phyloP scores from a whole-genome alignment of 2,888 invertebrate genomes.

The Apodemia zela region DNA sequence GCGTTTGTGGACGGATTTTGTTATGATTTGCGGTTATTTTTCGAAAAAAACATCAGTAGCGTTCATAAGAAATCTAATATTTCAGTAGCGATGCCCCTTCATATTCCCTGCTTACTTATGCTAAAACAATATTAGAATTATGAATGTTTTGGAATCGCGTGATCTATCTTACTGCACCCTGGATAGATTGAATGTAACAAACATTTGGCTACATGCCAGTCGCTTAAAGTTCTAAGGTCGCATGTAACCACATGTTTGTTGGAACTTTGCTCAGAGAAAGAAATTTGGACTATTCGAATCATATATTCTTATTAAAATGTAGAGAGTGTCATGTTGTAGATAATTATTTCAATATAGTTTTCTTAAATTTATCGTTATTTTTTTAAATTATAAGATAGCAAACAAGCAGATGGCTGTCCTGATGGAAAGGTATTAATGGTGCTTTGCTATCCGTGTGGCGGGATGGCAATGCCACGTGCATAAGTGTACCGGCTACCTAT shows the following conservation, averaged over 20 bases:
- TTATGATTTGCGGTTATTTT: no score
- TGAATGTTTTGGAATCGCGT: conserved; percentile 11
- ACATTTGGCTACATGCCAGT: conserved; percentile 12
- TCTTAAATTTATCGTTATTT: no score
- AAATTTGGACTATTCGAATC: neutral
- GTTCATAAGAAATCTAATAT: neutral
- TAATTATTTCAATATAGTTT: no score
- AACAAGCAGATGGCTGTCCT: no score
- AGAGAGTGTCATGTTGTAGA: no score
- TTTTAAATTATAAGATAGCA: no score
- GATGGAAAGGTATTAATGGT: no score
- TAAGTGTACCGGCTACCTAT: no score
- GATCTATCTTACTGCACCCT: neutral
- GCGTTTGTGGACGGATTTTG: no score
- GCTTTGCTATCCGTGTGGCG: no score
- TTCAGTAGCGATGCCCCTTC: neutral
- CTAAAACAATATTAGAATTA: neutral
- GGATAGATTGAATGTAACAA: conserved; percentile 13
- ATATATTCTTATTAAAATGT: neutral
- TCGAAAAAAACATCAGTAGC: no score
- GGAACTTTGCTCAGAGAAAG: neutral
- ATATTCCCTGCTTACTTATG: neutral
- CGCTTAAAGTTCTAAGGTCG: neutral
- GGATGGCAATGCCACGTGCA: no score
- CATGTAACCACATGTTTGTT: conserved; percentile 1